A percentile compares a stretch with the other conserved stretches of the same genome.
Evolutionary conservation across 1,140 invertebrate species (phyloP).

Genomic region (Ips typographus): DNA sequence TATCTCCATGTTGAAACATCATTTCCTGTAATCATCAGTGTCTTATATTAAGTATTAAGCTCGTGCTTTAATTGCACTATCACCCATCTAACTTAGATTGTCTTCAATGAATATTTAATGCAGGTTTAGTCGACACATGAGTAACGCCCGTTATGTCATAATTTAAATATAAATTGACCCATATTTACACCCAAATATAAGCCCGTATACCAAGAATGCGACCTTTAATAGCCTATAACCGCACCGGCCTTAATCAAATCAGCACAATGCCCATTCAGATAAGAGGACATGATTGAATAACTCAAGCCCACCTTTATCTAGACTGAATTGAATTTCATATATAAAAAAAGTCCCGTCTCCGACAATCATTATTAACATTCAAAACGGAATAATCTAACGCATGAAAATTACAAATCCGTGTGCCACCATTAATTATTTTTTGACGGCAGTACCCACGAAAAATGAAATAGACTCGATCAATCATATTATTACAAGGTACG

Average conservation of each 20-base stretch:
- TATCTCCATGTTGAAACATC: no score
- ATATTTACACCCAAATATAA: no score
- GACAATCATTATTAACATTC: constrained; percentile 17
- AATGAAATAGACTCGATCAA: constrained; percentile 14
- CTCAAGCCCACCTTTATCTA: constrained; percentile 1
- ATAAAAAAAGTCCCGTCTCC: constrained; percentile 13
- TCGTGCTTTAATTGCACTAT: no score
- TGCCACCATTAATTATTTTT: constrained; percentile 20
- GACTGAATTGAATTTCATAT: background rate
- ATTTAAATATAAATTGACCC: no score
- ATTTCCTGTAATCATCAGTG: no score
- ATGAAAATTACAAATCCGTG: constrained; percentile 8
- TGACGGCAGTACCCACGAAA: constrained; percentile 21
- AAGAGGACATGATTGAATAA: constrained; percentile 11
- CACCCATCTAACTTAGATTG: no score
- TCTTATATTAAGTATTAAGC: no score
- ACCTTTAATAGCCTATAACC: background rate
- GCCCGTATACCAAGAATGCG: background rate
- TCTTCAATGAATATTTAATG: no score
- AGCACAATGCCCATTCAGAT: constrained; percentile 9
- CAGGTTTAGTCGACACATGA: no score
- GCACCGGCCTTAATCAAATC: constrained; percentile 12
- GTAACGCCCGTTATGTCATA: no score
- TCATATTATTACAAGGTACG: constrained; percentile 16
- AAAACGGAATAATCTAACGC: constrained; percentile 18